Base-by-base conservation (phyloP, 2,113 vertebrate species). In the Anhinga anhinga region DNA sequence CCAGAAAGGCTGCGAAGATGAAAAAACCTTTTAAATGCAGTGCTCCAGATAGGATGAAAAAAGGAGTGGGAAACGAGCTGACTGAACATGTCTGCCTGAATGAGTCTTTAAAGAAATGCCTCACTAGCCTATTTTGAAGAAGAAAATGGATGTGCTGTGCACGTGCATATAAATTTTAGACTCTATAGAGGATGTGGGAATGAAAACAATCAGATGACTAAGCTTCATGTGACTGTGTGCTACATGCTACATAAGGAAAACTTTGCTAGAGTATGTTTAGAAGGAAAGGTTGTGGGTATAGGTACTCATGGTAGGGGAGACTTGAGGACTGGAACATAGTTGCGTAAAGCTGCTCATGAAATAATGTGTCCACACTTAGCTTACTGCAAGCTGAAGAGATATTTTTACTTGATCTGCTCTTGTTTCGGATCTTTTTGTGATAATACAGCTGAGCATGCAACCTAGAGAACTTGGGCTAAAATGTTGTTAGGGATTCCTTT, bases 141-240 rank as follows among this genome's bases (percentile, higher is more conserved):
- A 82, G 61, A 63, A 69, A 86, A 86, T 72, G 80, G 15, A 40
- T 47, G 9, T 8, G 52, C 18, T 47, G 9, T 8, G 52, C 18
- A 47, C 13, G 10, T 47, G 34, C 1, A 2, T 79, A 52, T 27
- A 87, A 87, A 95, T 91, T 94, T 89, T 32, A 91, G 84, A 15
- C 70, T 94, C 16, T 56, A 1, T 45, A 73, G 87, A 93, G 92
- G 95, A 96, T 94, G 92, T 94, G 85, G 89, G 66, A 93, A 96
- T n/a, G 58, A 93, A n/a, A 96, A 77, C 89, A 95, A 82, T 52
- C 5, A 29, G 84, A 80, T 94, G 95, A 97, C 87, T 93, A 93
- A 93, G 70, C 40, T 82, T 55, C 93, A 74, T 94, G 65, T 94
- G 94, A 87, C 77, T 67, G 55, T 59, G 63, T 89, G 77, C 73